Conservation (phyloP, 92 coral and sea anemone species). For the Umimayanthus chanpuru region DNA sequence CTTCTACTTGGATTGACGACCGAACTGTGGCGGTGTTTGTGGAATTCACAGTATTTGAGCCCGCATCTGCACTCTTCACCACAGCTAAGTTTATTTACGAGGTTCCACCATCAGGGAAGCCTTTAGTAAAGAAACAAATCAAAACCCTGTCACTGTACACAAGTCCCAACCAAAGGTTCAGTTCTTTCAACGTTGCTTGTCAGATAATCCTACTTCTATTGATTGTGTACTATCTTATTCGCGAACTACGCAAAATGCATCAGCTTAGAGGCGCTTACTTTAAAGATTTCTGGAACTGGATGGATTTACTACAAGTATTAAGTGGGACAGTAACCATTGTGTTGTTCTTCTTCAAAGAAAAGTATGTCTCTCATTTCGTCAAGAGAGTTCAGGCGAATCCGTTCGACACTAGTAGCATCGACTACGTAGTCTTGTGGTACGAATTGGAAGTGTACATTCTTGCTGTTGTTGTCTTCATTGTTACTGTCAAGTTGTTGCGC, state of each 20-base stretch:
- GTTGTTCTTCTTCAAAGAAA: constrained; percentile 81
- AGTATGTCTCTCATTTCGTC: constrained; percentile 80
- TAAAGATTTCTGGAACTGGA: constrained; percentile 92
- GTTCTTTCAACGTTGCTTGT: constrained; percentile 57
- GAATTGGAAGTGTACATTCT: constrained; percentile 72
- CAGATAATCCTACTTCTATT: constrained; percentile 74
- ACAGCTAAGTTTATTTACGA: constrained; percentile 77
- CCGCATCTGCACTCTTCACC: constrained; percentile 79
- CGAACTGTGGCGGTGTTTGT: constrained; percentile 73
- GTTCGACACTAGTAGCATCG: constrained; percentile 79
- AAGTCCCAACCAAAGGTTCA: constrained; percentile 51
- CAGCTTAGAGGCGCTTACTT: constrained; percentile 75
- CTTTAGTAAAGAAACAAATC: constrained; percentile 48
- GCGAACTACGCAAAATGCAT: constrained; percentile 71
- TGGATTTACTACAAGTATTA: constrained; percentile 76
- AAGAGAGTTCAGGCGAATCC: constrained; percentile 81
- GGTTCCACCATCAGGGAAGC: constrained; percentile 69
- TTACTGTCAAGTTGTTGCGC: constrained; percentile 79
- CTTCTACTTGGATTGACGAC: constrained; percentile 80
- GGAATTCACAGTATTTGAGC: constrained; percentile 90
- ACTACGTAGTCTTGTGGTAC: constrained; percentile 82
- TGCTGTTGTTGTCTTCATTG: constrained; percentile 79
- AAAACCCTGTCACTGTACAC: constrained; percentile 80
- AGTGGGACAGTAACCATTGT: constrained; percentile 67
- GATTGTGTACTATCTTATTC: constrained; percentile 68